A percentile compares a stretch with the other conserved stretches of the same genome.
These are phyloP conservation scores for Macaca mulatta DNA, from an alignment of 2,113 vertebrate genomes.

Conservation along the genomic window DNA sequence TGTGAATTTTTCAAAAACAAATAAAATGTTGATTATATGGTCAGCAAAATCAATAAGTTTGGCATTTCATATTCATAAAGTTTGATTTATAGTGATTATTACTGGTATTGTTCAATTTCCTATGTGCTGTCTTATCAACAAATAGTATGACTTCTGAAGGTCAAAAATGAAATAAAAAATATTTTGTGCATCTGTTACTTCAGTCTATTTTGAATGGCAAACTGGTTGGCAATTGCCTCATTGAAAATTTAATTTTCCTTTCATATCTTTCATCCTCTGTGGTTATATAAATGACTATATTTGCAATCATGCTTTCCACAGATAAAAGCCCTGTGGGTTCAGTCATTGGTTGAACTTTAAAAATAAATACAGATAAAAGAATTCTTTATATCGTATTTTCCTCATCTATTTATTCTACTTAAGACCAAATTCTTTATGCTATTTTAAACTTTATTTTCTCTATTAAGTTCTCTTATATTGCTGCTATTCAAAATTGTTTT, in stretches of 20 bases:
- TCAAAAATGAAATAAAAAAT: slow-evolving; percentile 60
- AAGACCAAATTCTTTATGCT: not conserved
- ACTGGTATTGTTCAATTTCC: not conserved
- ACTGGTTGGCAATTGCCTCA: slow-evolving; percentile 39
- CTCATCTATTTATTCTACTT: slow-evolving; percentile 3
- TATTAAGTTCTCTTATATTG: not conserved
- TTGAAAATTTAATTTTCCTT: slow-evolving; percentile 71
- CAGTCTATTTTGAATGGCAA: slow-evolving; percentile 45
- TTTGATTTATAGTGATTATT: slow-evolving; percentile 39
- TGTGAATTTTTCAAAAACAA: not conserved
- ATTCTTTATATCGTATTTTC: not conserved
- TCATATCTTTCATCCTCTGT: slow-evolving; percentile 52
- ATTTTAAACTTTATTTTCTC: not conserved
- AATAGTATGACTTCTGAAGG: slow-evolving; percentile 47
- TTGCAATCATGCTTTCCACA: slow-evolving; percentile 27
- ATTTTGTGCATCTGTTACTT: slow-evolving; percentile 24
- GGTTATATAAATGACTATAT: slow-evolving; percentile 22
- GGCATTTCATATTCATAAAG: not conserved
- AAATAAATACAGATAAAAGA: slow-evolving; percentile 56
- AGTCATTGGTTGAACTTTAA: slow-evolving; percentile 45
- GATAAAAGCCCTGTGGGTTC: slow-evolving; percentile 31
- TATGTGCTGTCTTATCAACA: slow-evolving; percentile 23
- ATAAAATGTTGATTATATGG: not conserved
- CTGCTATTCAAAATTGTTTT: slow-evolving; percentile 1
- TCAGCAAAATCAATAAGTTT: not conserved